Evolutionary conservation across 2,888 invertebrate species (phyloP), one percentile per base, ranked within the genome.

Genomic region (Cantharis lateralis): DNA sequence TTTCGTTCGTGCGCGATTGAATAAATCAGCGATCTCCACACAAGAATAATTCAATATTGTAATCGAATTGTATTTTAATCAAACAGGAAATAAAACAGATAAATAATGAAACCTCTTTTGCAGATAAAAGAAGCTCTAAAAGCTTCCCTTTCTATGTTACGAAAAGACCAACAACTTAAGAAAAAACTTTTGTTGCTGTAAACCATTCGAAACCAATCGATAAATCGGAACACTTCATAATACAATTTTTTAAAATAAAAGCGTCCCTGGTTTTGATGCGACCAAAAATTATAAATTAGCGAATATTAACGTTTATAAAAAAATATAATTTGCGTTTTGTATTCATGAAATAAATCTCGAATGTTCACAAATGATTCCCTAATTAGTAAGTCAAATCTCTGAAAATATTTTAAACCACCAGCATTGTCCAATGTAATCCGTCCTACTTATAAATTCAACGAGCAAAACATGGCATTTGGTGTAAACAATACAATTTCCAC

Each of bases 81-180:
- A 66, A 66, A 24, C 64, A 24, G 20, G 24, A 66, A 66, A 66
- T 24, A 66, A 66, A 66, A 66, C 64, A 66, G 64, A 66, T 66
- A 66, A 66, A 66, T 66, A 66, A 66, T 18, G 64, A 66, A 20
- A 24, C 64, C 20, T 63, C 64, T 66, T 20, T 66, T 24, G n/a
- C 20, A 66, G 64, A 66, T 66, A 66, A 66, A 66, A 66, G 64
- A 66, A 66, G 48, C 24, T 66, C 64, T 66, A 66, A 66, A 66
- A 66, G 64, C 64, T 66, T 66, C 24, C 64, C 16, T 66, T 66
- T 24, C 24, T 66, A 16, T 66, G 20, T 20, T 15, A 66, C 20
- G 64, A 66, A 66, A 20, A 66, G 64, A 24, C 24, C 64, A 18
- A 66, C 18, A 18, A 63, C 20, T 66, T 66, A 24, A 13, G 16